These are phyloP conservation scores for Brotula barbata DNA, from an alignment of 2,797 vertebrate species.

Conservation along the genomic window DNA sequence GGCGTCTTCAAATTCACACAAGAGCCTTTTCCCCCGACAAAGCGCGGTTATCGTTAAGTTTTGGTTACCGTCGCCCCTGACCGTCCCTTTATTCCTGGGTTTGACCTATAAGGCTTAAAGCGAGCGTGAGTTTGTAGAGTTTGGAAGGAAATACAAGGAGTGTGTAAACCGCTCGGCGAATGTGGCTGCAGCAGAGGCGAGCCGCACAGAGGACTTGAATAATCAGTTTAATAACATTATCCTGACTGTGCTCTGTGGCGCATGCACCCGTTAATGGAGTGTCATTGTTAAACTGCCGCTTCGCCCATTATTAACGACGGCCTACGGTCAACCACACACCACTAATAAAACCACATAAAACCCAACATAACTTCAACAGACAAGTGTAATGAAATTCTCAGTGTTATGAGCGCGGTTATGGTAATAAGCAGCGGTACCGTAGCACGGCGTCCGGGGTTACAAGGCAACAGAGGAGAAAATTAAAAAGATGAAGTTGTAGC, in stretches of 20 bases:
- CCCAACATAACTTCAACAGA: conserved; percentile 75
- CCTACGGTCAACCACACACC: conserved; percentile 75
- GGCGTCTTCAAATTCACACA: conserved; percentile 46
- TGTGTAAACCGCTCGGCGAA: conserved; percentile 57
- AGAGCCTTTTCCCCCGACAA: conserved; percentile 14
- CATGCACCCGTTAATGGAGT: conserved; percentile 76
- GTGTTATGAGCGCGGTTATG: conserved; percentile 66
- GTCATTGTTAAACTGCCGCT: conserved; percentile 79
- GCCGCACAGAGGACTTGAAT: conserved; percentile 64
- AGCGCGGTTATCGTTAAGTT: conserved; percentile 29
- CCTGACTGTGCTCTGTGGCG: conserved; percentile 70
- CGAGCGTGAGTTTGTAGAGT: conserved; percentile 50
- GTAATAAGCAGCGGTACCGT: conserved; percentile 69
- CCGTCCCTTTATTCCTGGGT: conserved; percentile 17
- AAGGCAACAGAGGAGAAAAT: conserved; percentile 77
- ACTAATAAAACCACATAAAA: conserved; percentile 79
- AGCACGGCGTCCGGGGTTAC: conserved; percentile 57
- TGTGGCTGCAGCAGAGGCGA: conserved; percentile 40
- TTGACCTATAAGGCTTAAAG: conserved; percentile 28
- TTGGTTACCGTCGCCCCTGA: conserved; percentile 2
- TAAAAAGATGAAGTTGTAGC: conserved; percentile 71
- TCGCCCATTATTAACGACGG: conserved; percentile 77
- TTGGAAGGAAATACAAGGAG: conserved; percentile 45
- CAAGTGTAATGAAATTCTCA: conserved; percentile 76
- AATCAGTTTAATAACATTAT: conserved; percentile 82